These are phyloP conservation scores for Mya arenaria DNA, from an alignment of 1,140 invertebrate genomes.

Conservation along the genomic window DNA sequence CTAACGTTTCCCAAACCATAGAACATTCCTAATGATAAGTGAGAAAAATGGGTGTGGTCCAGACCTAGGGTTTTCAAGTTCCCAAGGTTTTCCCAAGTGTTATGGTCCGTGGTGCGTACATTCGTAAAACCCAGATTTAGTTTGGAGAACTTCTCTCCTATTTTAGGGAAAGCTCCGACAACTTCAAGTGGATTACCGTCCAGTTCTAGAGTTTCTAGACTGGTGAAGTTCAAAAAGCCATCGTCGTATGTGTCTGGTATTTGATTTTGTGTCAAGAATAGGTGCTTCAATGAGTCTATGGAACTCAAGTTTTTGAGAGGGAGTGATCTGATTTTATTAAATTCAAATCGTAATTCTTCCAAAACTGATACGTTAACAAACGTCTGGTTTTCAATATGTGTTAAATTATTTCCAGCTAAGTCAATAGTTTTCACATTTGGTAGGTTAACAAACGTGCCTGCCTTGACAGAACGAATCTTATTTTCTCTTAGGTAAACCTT, in stretches of 20 bases:
- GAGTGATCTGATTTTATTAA: constrained; percentile 1
- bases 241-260: constrained; percentile 6
- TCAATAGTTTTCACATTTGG: constrained; percentile 6
- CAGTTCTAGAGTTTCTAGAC: constrained; percentile 18
- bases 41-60: background rate
- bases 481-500: constrained; percentile 3
- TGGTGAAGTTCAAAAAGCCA: background rate
- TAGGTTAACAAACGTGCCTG: constrained; percentile 22
- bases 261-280: constrained; percentile 4
- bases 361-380: constrained; percentile 19
- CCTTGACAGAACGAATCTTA: background rate
- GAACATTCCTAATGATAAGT: constrained; percentile 18
- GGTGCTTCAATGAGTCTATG: background rate
- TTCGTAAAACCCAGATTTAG: constrained; percentile 23
- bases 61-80: background rate
- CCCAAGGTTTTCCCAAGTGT: constrained; percentile 7
- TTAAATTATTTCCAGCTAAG: background rate
- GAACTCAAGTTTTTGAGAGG: background rate
- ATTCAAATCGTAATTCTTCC: constrained; percentile 10
- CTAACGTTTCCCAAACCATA: background rate
- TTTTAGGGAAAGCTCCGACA: constrained; percentile 11
- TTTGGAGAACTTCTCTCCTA: background rate
- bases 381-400: constrained; percentile 4
- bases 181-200: constrained; percentile 17
- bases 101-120: background rate